Conservation (phyloP, 2,888 invertebrate species). For the Cheiracanthium punctorium region DNA sequence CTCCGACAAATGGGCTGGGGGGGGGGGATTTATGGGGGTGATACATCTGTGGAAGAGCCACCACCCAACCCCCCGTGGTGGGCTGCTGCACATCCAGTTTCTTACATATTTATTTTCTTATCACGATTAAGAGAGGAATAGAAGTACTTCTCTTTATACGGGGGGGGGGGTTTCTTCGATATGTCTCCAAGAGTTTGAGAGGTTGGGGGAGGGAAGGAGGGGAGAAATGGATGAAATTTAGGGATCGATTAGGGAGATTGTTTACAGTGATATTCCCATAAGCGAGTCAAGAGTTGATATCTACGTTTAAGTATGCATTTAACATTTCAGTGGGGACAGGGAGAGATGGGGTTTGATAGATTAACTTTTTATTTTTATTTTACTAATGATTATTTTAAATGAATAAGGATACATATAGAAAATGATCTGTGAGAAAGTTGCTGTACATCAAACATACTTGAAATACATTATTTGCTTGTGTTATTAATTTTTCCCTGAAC, state of each 20-base stretch:
- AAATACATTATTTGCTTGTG: no score
- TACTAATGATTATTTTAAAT: no score
- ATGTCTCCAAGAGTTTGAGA: background rate
- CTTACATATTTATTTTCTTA: conserved; percentile 13
- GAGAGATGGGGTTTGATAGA: no score
- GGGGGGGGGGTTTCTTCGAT: background rate
- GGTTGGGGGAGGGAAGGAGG: background rate
- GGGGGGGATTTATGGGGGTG: background rate
- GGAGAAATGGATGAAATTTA: background rate
- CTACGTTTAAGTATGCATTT: background rate
- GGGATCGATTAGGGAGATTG: background rate
- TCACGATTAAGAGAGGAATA: background rate
- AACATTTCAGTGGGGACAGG: no score
- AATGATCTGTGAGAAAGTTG: no score
- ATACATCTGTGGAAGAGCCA: background rate
- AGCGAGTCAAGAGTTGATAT: background rate
- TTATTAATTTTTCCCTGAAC: no score
- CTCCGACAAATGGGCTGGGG: conserved; percentile 5
- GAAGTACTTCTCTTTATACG: background rate
- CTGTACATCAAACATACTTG: no score
- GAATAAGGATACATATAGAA: no score
- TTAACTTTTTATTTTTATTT: no score
- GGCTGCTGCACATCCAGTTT: background rate
- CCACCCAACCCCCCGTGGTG: no score
- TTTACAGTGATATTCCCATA: background rate